Evolutionary conservation across 2,797 vertebrate genomes (phyloP).

Genomic region (Sternarchorhynchus goeldii): DNA sequence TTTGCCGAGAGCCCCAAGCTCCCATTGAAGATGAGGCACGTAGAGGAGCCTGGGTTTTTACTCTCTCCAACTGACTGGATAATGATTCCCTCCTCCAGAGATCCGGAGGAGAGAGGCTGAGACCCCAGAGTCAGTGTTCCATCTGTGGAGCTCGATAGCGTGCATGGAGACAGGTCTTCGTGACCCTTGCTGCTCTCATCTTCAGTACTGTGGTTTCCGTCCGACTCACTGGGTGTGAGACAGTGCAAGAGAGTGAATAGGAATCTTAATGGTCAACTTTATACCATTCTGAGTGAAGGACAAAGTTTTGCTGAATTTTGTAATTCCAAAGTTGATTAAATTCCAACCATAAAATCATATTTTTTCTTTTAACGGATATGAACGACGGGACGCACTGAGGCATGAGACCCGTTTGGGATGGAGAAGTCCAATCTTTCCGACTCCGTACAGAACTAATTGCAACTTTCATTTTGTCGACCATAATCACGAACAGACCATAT

Average conservation of each 20-base stretch:
- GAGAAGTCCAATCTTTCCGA: no score
- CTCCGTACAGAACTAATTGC: slow-evolving; percentile 20
- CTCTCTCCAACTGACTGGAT: slow-evolving; percentile 94
- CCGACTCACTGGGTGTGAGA: slow-evolving; percentile 75
- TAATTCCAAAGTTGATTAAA: no score
- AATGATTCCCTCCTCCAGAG: slow-evolving; percentile 61
- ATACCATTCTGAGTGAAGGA: no score
- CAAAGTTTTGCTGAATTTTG: no score
- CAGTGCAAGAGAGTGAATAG: slow-evolving; percentile 68
- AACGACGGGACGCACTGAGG: no score
- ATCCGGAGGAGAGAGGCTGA: slow-evolving; percentile 71
- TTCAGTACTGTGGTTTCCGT: slow-evolving; percentile 87
- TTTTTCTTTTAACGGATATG: no score
- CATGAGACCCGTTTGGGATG: no score
- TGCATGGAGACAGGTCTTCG: slow-evolving; percentile 91
- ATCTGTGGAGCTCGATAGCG: slow-evolving; percentile 84
- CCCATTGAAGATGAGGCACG: slow-evolving; percentile 86
- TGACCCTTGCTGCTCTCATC: slow-evolving; percentile 97
- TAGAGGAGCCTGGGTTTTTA: slow-evolving; percentile 83
- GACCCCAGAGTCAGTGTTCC: slow-evolving; percentile 78
- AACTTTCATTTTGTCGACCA: slow-evolving; percentile 30
- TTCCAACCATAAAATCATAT: no score
- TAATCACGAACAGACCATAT: slow-evolving; percentile 24
- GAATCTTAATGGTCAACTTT: no score
- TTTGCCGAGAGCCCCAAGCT: slow-evolving; percentile 23